Evolutionary conservation across 2,113 vertebrate genomes (phyloP), one percentile per base, ranked within the genome.

Genomic region (Channa maculata): DNA sequence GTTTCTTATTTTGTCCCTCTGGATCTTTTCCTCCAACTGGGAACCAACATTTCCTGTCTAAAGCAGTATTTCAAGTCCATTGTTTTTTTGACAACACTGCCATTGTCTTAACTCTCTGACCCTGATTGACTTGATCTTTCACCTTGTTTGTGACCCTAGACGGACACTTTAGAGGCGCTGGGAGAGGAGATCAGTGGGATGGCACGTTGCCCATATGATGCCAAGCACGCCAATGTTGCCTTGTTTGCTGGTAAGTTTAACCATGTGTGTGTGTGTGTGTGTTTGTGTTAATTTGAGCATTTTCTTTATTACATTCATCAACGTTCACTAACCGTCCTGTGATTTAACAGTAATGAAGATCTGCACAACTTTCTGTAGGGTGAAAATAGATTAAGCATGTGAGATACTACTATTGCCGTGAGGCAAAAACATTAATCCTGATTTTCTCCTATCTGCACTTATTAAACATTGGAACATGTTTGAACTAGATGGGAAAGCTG

Each of bases 111-210:
- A 67, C 72, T 62, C 37, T 44, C 2, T 64, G 7, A 24, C 24
- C 24, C 24, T 24, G 24, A 24, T 41, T 41, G 39, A 41, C 4
- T 61, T 91, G 71, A 89, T 77, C 71, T 83, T 72, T 86, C 5
- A 51, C 61, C 69, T 78, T 12, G 2, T 72, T 79, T 76, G 8
- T 81, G 80, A 87, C 85, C 78, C 92, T 87, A 99, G 98, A 94
- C 95, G 92, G 98, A 99, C 84, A 95, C 95, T 34, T 76, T 99
- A 93, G 98, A 99, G 74, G 94, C 95, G 69, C 88, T 94, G 46
- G 96, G 96, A 79, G 97, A 99, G 86, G 98, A 99, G 88, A 98
- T 99, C 90, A 98, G 97, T 53, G 98, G 98, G 77, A 99, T 99
- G 97, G 98, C 98, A 37, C 96, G 98, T 52, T 99, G 98, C 88